A percentile compares a stretch with the other conserved stretches of the same genome.
These are phyloP conservation scores for Lasioglossum leucozonium DNA, from an alignment of 2,888 invertebrate species.

Conservation along the genomic window DNA sequence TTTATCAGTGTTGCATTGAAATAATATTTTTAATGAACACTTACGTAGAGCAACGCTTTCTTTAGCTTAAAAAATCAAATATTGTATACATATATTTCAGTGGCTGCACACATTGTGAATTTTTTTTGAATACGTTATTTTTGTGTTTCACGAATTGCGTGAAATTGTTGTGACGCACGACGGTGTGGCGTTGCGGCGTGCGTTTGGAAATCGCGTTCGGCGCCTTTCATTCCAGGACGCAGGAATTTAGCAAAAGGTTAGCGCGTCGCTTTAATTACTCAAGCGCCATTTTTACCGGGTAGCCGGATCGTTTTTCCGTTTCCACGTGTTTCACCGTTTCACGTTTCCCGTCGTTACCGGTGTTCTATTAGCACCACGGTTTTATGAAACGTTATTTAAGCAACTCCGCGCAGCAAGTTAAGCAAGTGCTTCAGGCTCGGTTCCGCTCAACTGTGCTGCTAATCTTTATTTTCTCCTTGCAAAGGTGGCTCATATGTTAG, in stretches of 20 bases:
- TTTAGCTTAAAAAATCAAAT: too few relatives aligned
- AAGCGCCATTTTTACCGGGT: slow-evolving; percentile 41
- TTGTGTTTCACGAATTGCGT: neutral
- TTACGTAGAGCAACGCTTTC: too few relatives aligned
- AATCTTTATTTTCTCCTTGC: neutral
- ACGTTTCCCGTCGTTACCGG: slow-evolving; percentile 30
- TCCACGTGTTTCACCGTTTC: slow-evolving; percentile 27
- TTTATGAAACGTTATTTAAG: slow-evolving; percentile 22
- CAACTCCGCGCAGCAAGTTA: neutral
- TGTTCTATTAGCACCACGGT: slow-evolving; percentile 39
- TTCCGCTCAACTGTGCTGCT: neutral
- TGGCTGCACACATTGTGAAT: too few relatives aligned
- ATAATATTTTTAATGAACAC: too few relatives aligned
- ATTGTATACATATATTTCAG: too few relatives aligned
- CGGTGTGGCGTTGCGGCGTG: too few relatives aligned
- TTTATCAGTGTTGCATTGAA: too few relatives aligned
- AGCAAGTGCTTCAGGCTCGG: neutral
- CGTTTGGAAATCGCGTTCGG: slow-evolving; percentile 13
- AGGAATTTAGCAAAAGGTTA: slow-evolving; percentile 17
- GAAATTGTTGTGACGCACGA: neutral
- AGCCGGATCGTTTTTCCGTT: slow-evolving; percentile 6
- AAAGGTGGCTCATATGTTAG: neutral
- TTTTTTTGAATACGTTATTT: neutral
- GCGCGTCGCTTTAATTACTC: slow-evolving; percentile 59
- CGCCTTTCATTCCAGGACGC: slow-evolving; percentile 10